Base-by-base conservation (phyloP, 2,113 vertebrate species). In the Xiphophorus maculatus region DNA sequence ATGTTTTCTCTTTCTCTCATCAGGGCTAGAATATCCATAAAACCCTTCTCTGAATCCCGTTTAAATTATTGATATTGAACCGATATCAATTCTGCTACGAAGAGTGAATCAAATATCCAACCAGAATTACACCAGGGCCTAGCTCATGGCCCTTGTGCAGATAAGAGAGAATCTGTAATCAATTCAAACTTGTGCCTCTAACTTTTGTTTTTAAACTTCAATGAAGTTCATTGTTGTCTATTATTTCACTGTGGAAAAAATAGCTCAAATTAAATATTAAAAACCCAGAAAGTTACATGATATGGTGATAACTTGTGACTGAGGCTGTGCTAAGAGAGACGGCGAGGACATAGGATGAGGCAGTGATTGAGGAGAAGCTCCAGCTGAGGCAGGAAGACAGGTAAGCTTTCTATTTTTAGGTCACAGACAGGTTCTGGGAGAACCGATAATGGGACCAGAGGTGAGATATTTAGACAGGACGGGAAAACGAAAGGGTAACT, bases 341-440 rank as follows among this genome's bases (percentile, higher is more conserved):
- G 32, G 62, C 12, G 65, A 25, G 10, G 60, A 71, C 27, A 32
- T 25, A 58, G 51, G 51, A 58, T n/a, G 51, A 11, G 25, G 51
- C 25, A 22, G 17, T 61, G 73, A 76, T 51, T 69, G 69, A 69
- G 82, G 80, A 83, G 63, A 69, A 81, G 61, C 74, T 64, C 15
- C 40, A 12, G 61, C 37, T 32, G 73, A 84, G n/a, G 25, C 25
- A 33, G 15, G 58, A 66, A 40, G 63, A 42, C 13, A 32, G 68
- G 28, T 33, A 19, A 76, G 58, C 33, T 32, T 58, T 69, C 82
- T 90, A 87, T 81, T 85, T 77, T 73, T 78, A 84, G 85, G 63
- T 9, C 3, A 27, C 72, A 73, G 80, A 72, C 67, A 66, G 63
- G 78, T 19, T 48, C 14, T 6, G 48, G 63, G 42, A 28, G 61